These are phyloP conservation scores for Sceloporus undulatus DNA, from an alignment of 2,113 vertebrate genomes.

Conservation along the genomic window DNA sequence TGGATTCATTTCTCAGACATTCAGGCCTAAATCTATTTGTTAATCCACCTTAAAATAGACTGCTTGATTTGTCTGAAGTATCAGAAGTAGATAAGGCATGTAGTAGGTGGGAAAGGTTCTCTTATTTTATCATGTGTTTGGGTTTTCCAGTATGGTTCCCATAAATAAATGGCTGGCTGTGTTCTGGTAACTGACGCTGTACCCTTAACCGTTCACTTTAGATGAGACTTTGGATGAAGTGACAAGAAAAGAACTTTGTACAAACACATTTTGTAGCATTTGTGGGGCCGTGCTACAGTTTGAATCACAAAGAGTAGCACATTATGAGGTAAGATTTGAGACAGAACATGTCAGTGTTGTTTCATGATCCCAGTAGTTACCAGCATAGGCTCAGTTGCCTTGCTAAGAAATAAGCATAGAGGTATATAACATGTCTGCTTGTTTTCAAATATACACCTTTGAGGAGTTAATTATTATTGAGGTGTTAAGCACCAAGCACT, in stretches of 20 bases:
- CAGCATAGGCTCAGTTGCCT: background rate
- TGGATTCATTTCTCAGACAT: background rate
- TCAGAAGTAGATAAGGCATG: no score
- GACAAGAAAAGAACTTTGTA: slow-evolving; percentile 76
- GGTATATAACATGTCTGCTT: background rate
- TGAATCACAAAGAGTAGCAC: slow-evolving; percentile 84
- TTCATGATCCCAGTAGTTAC: background rate
- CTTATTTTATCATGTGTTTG: background rate
- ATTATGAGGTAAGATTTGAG: slow-evolving; percentile 83
- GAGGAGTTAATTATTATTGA: background rate
- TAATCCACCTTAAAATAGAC: no score
- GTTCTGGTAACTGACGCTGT: background rate
- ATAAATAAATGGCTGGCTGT: background rate
- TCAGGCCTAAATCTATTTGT: no score
- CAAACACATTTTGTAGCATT: slow-evolving; percentile 84
- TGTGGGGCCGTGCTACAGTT: slow-evolving; percentile 84
- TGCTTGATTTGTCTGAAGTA: no score
- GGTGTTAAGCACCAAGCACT: background rate
- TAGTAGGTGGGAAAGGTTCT: no score
- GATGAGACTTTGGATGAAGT: slow-evolving; percentile 57
- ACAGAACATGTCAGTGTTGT: background rate
- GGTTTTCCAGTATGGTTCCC: background rate
- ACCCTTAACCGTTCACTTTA: slow-evolving; percentile 36
- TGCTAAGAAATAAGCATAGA: background rate
- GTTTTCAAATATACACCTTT: background rate